Evolutionary conservation across 2,888 invertebrate genomes (phyloP).

Genomic region (Cerastis leucographa): DNA sequence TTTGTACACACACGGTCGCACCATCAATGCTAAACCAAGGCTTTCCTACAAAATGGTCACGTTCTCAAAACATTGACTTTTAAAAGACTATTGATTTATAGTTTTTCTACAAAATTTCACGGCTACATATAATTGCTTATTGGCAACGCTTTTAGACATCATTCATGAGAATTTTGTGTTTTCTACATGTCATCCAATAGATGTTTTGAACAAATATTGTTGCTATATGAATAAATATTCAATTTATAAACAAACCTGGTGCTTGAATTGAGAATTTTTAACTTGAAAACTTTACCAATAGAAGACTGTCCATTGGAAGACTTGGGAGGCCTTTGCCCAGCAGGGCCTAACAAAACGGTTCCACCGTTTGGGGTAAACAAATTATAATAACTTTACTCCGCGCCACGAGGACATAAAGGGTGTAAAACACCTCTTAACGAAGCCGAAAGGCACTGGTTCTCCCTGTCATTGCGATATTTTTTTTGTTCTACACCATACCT

Average conservation of each 20-base stretch:
- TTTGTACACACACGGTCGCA: constrained; percentile 14
- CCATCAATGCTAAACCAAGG: constrained; percentile 26
- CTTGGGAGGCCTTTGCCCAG: not conserved
- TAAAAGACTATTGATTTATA: constrained; percentile 30
- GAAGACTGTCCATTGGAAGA: not conserved
- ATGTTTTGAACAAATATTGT: not conserved
- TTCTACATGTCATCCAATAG: not conserved
- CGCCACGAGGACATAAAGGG: no score
- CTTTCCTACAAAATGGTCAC: constrained; percentile 11
- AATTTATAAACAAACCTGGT: not conserved
- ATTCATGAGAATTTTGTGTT: not conserved
- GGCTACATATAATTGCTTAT: not conserved
- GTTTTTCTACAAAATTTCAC: constrained; percentile 12
- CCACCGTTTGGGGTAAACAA: no score
- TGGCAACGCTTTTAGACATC: not conserved
- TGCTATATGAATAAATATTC: not conserved
- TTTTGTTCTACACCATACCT: no score
- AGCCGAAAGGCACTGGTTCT: no score
- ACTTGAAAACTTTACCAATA: not conserved
- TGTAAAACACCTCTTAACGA: no score
- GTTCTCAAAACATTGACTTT: constrained; percentile 42
- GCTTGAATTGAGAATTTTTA: not conserved
- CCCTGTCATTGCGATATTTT: no score
- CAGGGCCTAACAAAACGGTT: no score
- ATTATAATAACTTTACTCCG: no score